Evolutionary conservation across 2,888 invertebrate species (phyloP).

Genomic region (Blera fallax): DNA sequence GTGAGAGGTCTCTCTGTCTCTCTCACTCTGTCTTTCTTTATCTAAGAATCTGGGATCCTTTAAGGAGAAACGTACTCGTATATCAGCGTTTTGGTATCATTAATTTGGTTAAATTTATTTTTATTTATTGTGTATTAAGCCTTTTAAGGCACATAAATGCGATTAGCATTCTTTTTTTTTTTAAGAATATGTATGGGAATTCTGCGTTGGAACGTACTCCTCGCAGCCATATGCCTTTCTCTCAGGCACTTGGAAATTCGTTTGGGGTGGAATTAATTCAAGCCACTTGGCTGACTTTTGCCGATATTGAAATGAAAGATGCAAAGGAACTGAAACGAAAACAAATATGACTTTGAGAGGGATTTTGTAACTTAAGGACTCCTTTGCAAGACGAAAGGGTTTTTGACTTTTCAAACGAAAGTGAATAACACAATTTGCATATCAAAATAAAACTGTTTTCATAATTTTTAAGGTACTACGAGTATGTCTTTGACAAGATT

Average conservation of each 20-base stretch:
- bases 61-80: neutral
- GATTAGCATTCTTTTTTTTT: constrained; percentile 1
- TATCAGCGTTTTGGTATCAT: constrained; percentile 10
- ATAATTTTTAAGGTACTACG: neutral
- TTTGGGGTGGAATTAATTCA: constrained; percentile 47
- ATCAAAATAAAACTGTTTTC: constrained; percentile 31
- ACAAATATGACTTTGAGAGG: constrained; percentile 7
- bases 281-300: constrained; percentile 21
- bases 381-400: neutral
- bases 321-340: constrained; percentile 1
- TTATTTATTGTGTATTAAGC: constrained; percentile 22
- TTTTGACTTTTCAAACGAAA: neutral
- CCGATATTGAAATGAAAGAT: constrained; percentile 37
- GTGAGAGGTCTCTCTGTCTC: neutral
- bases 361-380: constrained; percentile 1
- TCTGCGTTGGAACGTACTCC: neutral
- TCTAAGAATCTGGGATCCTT: neutral
- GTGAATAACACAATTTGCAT: constrained; percentile 30
- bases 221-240: constrained; percentile 29
- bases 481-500: neutral
- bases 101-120: constrained; percentile 16
- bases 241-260: constrained; percentile 24
- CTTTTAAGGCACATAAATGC: constrained; percentile 26
- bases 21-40: too few relatives aligned
- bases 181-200: neutral